Evolutionary conservation across 2,797 vertebrate genomes (phyloP), one percentile per base, ranked within the genome.

Genomic region (Poeciliopsis turneri): DNA sequence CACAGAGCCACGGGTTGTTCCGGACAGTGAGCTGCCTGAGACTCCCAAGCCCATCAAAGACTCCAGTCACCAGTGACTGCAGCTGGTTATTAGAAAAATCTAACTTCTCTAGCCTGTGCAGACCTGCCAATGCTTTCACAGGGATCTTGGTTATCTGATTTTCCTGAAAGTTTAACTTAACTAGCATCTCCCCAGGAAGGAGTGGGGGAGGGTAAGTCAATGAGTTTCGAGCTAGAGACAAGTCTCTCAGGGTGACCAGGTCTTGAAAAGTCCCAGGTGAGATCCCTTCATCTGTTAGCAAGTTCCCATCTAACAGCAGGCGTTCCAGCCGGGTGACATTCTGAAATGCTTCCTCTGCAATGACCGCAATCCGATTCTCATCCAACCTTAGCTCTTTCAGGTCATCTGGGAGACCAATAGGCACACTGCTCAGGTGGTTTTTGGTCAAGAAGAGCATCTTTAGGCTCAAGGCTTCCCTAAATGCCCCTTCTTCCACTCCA

Each of bases 31-130:
- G 96, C 87, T 99, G 97, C 87, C 97, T 97, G 84, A 98, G 94
- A 86, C 93, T 96, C 78, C 92, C 89, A 43, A 99, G 97, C 74
- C 94, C 96, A 83, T 98, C 96, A 80, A 99, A 98, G 74, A 97
- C 96, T 36, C 97, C 98, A 90, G 90, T 95, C 75, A 95, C 93
- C 89, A 99, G 83, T 78, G 94, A 88, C 72, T 97, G 96, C 92
- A 98, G 96, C 39, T 97, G 97, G 94, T 99, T 99, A 94, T 94
- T 97, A 71, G 97, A 99, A 84, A 99, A 96, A 92, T 98, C 98
- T 90, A 99, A 95, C 90, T 95, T 95, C 83, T 98, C 97, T 78
- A 99, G 94, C 91, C 94, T 97, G 47, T 95, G 96, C 75, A 99
- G 95, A 69, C 96, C 96, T 5, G 95, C 90, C 74, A 99, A 98